Percentiles rank a stretch among this genome's conserved stretches.
Evolutionary conservation across 2,888 invertebrate genomes (phyloP).

Genomic region (Chloroclysta siterata): DNA sequence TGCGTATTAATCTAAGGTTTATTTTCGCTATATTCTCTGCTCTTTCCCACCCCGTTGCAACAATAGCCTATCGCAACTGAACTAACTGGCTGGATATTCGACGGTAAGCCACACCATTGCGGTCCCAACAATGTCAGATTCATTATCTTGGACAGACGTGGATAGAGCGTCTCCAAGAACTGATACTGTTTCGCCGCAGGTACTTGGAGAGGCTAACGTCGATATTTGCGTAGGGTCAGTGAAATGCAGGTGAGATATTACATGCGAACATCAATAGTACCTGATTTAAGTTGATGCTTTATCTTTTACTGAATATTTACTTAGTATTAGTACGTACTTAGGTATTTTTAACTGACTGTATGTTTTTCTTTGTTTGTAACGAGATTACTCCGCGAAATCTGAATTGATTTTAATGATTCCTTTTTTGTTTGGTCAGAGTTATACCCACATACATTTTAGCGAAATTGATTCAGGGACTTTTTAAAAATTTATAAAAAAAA

Average conservation of each 20-base stretch:
- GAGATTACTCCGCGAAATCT: too few species aligned
- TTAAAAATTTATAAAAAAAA: too few species aligned
- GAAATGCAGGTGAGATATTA: background rate
- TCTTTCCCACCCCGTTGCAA: conserved; percentile 6
- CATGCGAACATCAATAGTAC: background rate
- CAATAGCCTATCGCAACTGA: background rate
- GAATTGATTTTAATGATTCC: too few species aligned
- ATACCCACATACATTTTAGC: too few species aligned
- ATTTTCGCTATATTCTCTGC: conserved; percentile 11
- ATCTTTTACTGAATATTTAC: too few species aligned
- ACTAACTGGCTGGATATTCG: conserved; percentile 35
- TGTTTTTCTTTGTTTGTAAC: too few species aligned
- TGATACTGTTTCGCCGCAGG: conserved; percentile 23
- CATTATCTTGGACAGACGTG: conserved; percentile 52
- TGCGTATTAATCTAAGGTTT: conserved; percentile 1
- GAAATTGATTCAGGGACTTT: too few species aligned
- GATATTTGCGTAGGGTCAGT: conserved; percentile 7
- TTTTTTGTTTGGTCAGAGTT: too few species aligned
- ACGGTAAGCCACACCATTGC: conserved; percentile 48
- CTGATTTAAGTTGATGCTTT: too few species aligned
- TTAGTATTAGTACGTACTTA: too few species aligned
- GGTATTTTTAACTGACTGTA: too few species aligned
- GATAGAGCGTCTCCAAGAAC: conserved; percentile 47
- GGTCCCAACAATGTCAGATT: conserved; percentile 51
- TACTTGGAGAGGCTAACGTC: conserved; percentile 16